These are phyloP conservation scores for Heliconius aoede DNA, from an alignment of 2,888 invertebrate genomes.

Conservation along the genomic window DNA sequence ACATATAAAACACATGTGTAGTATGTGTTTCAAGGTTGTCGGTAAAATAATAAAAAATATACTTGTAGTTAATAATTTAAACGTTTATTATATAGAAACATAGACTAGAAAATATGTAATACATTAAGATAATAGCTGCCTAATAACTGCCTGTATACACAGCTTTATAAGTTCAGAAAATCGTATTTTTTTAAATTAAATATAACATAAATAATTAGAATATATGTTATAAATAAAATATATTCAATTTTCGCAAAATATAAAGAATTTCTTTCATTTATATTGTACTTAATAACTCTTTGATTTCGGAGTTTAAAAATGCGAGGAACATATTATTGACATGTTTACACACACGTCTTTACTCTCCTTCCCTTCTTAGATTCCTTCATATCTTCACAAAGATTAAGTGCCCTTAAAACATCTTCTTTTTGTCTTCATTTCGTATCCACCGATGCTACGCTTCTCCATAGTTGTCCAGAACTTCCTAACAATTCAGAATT, in stretches of 20 bases:
- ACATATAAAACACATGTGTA: not conserved
- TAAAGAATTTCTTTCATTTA: not conserved
- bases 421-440: not conserved
- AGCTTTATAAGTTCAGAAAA: not conserved
- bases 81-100: conserved; percentile 14
- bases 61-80: conserved; percentile 1
- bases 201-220: not conserved
- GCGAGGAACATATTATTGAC: not conserved
- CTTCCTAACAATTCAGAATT: too few species aligned
- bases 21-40: too few species aligned
- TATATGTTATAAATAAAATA: not conserved
- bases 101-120: conserved; percentile 17
- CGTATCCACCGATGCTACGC: not conserved
- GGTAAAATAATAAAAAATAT: not conserved
- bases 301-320: not conserved
- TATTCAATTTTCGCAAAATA: not conserved
- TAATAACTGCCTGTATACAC: not conserved
- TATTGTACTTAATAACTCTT: not conserved
- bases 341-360: too few species aligned
- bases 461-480: too few species aligned
- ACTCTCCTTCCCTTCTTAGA: too few species aligned
- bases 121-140: not conserved
- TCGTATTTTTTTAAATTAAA: not conserved
- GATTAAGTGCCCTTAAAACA: too few species aligned
- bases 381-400: not conserved